Conservation (phyloP, 2,113 vertebrate genomes). For the Thalassoma bifasciatum region DNA sequence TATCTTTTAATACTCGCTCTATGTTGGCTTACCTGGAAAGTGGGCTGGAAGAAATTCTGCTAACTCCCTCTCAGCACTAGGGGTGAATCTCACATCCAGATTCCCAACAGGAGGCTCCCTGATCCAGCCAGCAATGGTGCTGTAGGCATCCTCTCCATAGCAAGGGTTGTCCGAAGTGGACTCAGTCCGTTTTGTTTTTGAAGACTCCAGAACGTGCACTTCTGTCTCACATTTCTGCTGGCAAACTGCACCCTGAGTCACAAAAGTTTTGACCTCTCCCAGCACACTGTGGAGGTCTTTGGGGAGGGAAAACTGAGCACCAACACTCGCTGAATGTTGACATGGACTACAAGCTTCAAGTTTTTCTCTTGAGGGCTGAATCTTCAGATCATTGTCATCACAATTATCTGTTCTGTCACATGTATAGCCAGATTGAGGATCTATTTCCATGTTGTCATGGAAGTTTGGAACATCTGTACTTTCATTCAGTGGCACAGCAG, state of each 20-base stretch:
- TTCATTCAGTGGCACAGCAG: background rate
- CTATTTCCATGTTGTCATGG: background rate
- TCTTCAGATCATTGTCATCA: background rate
- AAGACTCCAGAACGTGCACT: conserved; percentile 1
- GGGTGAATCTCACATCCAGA: conserved; percentile 88
- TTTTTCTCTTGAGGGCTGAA: conserved; percentile 9
- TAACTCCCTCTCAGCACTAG: conserved; percentile 84
- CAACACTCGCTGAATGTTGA: background rate
- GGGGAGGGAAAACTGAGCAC: conserved; percentile 7
- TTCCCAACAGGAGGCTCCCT: conserved; percentile 80
- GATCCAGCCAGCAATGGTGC: conserved; percentile 86
- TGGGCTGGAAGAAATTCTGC: conserved; percentile 76
- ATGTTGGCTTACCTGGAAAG: conserved; percentile 65
- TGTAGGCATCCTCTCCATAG: conserved; percentile 67
- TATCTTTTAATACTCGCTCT: background rate
- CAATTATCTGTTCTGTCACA: background rate
- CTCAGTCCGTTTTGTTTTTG: conserved; percentile 1
- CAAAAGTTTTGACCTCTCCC: conserved; percentile 67
- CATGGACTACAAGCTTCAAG: background rate
- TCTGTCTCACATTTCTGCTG: conserved; percentile 16
- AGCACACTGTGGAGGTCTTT: conserved; percentile 53
- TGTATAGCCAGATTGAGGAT: conserved; percentile 12
- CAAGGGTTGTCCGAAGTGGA: conserved; percentile 12
- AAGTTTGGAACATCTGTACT: background rate
- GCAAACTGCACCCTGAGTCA: conserved; percentile 44